Conservation (phyloP, 2,797 vertebrate genomes). For the Sebastes wilsoni region DNA sequence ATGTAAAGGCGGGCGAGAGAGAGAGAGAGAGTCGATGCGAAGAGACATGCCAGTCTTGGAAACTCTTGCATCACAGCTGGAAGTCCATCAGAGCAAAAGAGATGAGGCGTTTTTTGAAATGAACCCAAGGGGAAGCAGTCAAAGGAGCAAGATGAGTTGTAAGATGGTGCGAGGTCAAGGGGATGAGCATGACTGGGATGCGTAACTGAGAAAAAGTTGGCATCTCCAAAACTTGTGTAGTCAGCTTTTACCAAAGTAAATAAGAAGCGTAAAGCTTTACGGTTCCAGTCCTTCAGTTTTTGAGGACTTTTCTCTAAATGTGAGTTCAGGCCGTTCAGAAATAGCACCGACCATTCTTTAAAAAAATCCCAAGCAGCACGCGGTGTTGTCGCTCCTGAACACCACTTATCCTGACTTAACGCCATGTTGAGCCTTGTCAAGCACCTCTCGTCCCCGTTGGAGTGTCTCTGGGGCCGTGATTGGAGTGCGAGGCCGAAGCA, state of each 20-base stretch:
- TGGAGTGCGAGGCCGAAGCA: constrained; percentile 52
- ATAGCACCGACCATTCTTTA: background rate
- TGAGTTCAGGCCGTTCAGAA: background rate
- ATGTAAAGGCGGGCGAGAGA: constrained; percentile 8
- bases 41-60: constrained; percentile 42
- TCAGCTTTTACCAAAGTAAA: constrained; percentile 34
- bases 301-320: background rate
- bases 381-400: constrained; percentile 29
- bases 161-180: constrained; percentile 49
- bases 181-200: constrained; percentile 37
- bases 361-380: background rate
- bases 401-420: constrained; percentile 59
- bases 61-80: constrained; percentile 66
- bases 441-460: constrained; percentile 49
- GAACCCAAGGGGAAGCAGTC: constrained; percentile 41
- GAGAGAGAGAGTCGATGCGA: constrained; percentile 1
- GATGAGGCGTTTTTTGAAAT: constrained; percentile 42
- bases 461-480: constrained; percentile 54
- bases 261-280: background rate
- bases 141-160: constrained; percentile 22
- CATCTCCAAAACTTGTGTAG: constrained; percentile 17
- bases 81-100: constrained; percentile 48
- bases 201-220: constrained; percentile 31
- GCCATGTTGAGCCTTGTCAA: constrained; percentile 48
- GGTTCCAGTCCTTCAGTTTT: background rate